Conservation (phyloP, 2,888 invertebrate species). For the Eulithis testata region DNA sequence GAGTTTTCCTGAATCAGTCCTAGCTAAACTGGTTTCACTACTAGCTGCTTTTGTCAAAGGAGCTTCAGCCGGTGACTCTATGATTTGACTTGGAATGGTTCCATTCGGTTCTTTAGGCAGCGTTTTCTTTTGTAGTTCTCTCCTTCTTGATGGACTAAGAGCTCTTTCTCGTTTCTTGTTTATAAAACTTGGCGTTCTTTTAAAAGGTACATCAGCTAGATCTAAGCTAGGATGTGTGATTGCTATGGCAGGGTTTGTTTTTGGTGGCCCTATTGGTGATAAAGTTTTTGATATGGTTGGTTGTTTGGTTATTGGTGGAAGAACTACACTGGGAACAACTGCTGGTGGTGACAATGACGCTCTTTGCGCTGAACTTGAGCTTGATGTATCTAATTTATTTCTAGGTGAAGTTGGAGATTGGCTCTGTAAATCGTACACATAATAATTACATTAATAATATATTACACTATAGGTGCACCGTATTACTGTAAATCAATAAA, state of each 20-base stretch:
- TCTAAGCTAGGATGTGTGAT: constrained; percentile 84
- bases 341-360: constrained; percentile 77
- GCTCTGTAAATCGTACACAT: constrained; percentile 58
- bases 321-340: constrained; percentile 71
- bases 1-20: constrained; percentile 89
- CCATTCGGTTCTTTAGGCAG: constrained; percentile 76
- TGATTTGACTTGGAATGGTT: constrained; percentile 67
- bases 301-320: constrained; percentile 80
- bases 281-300: constrained; percentile 70
- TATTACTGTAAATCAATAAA: neutral
- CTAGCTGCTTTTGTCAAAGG: constrained; percentile 65
- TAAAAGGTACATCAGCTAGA: constrained; percentile 77
- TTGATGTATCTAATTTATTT: constrained; percentile 77
- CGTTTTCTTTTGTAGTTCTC: constrained; percentile 74
- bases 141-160: constrained; percentile 79
- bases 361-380: constrained; percentile 67
- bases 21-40: constrained; percentile 82
- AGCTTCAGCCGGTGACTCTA: constrained; percentile 70
- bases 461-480: neutral
- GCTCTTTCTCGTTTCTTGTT: constrained; percentile 82
- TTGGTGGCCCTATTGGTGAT: constrained; percentile 61
- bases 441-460: no score
- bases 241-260: constrained; percentile 82
- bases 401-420: constrained; percentile 82
- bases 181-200: constrained; percentile 78